Percentiles rank a stretch among this genome's conserved stretches.
phyloP scores from a whole-genome alignment of 2,797 vertebrate species.

The Gobio occitaniae region DNA sequence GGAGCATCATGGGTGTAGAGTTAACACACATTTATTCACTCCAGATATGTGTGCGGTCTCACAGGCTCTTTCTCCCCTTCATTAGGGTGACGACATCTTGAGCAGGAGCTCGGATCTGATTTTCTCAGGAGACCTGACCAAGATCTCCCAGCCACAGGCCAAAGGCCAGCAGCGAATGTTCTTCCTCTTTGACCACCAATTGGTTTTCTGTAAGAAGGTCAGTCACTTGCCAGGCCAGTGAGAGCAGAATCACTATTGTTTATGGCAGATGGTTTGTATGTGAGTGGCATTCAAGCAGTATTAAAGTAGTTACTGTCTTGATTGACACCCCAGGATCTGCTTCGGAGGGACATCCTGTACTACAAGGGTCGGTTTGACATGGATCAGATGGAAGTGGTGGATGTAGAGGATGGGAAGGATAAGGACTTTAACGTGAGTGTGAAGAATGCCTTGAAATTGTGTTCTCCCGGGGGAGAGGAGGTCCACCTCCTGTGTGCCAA shows the following conservation, averaged over 20 bases:
- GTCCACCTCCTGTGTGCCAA: constrained; percentile 89
- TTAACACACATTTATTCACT: not conserved
- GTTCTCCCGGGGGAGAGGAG: constrained; percentile 78
- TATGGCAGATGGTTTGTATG: not conserved
- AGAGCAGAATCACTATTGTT: not conserved
- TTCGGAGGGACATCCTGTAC: constrained; percentile 92
- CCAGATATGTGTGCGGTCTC: constrained; percentile 2
- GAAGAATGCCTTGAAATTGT: constrained; percentile 90
- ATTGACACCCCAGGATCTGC: constrained; percentile 83
- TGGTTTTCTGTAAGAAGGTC: constrained; percentile 98
- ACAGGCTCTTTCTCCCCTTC: constrained; percentile 33
- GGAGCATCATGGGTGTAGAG: not conserved
- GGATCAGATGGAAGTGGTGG: constrained; percentile 89
- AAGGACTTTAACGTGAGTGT: constrained; percentile 89
- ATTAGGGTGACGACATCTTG: constrained; percentile 92
- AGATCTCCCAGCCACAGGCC: constrained; percentile 89
- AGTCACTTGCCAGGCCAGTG: constrained; percentile 16
- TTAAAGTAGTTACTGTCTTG: constrained; percentile 1
- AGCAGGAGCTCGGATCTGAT: constrained; percentile 94
- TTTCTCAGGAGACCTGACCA: constrained; percentile 92
- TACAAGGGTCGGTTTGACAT: constrained; percentile 94
- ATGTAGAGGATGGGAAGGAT: constrained; percentile 92
- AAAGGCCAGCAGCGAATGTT: constrained; percentile 96
- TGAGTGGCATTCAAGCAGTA: not conserved
- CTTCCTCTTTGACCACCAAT: constrained; percentile 96